These are phyloP conservation scores for Bhutanitis thaidina DNA, from an alignment of 2,888 invertebrate genomes.

Conservation along the genomic window DNA sequence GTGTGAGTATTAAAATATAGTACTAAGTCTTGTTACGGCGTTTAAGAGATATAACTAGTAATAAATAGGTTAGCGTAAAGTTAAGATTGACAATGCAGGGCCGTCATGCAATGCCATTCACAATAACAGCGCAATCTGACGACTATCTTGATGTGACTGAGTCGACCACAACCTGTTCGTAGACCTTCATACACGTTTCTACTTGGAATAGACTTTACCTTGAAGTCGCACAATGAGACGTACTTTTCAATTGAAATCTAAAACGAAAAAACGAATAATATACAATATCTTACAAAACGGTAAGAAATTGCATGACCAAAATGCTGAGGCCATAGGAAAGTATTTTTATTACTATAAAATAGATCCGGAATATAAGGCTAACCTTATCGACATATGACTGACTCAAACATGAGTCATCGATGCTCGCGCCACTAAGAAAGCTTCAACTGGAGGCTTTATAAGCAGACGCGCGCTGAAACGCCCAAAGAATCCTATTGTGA, in stretches of 20 bases:
- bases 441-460: slow-evolving; percentile 36
- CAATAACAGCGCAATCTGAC: slow-evolving; percentile 38
- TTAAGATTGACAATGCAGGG: slow-evolving; percentile 25
- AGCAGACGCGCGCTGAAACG: slow-evolving; percentile 46
- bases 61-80: slow-evolving; percentile 10
- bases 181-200: slow-evolving; percentile 42
- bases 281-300: neutral
- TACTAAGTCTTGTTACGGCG: neutral
- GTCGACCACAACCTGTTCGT: slow-evolving; percentile 47
- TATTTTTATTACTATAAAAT: slow-evolving; percentile 8
- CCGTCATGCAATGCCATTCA: slow-evolving; percentile 22
- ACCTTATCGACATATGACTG: slow-evolving; percentile 31
- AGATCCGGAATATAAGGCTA: slow-evolving; percentile 13
- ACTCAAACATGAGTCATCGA: slow-evolving; percentile 66
- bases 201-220: slow-evolving; percentile 34
- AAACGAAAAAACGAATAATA: neutral
- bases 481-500: slow-evolving; percentile 68
- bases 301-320: neutral
- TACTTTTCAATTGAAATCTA: neutral
- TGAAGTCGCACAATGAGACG: slow-evolving; percentile 6
- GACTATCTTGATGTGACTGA: slow-evolving; percentile 41
- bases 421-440: slow-evolving; percentile 51
- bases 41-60: neutral
- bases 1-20: neutral
- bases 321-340: neutral